Evolutionary conservation across 2,113 vertebrate genomes (phyloP).

Genomic region (Sciurus niger): DNA sequence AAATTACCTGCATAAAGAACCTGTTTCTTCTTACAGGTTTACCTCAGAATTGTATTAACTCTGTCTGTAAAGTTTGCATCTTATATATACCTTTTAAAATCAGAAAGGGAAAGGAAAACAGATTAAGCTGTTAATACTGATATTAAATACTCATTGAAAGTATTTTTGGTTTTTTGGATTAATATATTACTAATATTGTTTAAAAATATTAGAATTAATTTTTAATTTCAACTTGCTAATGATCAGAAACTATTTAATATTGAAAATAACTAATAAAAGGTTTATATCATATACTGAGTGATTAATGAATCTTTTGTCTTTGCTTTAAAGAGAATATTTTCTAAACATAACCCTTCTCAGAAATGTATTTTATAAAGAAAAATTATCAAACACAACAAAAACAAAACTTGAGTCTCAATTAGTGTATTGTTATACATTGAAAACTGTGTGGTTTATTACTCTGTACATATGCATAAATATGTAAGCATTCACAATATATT

Average conservation of each 20-base stretch:
- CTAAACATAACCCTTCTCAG: neutral
- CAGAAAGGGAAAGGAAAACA: neutral
- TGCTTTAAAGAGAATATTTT: neutral
- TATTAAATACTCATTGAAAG: neutral
- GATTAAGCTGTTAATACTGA: neutral
- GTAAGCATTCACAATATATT: neutral
- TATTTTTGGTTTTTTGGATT: neutral
- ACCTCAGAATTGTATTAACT: neutral
- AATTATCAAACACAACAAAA: neutral
- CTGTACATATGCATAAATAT: neutral
- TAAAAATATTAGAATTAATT: neutral
- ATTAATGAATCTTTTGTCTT: neutral
- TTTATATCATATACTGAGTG: neutral
- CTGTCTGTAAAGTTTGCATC: neutral
- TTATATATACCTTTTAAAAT: neutral
- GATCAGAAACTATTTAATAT: neutral
- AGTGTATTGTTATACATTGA: neutral
- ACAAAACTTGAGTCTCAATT: neutral
- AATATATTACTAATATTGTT: neutral
- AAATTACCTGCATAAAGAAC: neutral
- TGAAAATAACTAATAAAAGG: neutral
- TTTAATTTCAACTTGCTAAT: conserved; percentile 48
- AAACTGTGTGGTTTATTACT: neutral
- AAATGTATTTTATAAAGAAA: neutral
- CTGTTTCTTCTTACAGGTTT: neutral